These are phyloP conservation scores for Drosophila sturtevanti DNA, from an alignment of 1,140 invertebrate species.

Conservation along the genomic window DNA sequence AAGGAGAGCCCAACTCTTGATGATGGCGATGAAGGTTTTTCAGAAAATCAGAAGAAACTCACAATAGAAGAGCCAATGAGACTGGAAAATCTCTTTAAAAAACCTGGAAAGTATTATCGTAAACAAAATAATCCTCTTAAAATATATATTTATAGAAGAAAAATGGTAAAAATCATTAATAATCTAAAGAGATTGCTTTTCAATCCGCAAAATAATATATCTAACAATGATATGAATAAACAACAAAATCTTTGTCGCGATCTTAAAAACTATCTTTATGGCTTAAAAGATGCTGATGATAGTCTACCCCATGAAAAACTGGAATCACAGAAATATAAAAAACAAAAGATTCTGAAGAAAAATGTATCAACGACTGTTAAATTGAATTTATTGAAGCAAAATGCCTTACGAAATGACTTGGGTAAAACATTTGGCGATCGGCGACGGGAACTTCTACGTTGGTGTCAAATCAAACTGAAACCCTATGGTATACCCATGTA, in stretches of 20 bases:
- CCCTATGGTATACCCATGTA: conserved; percentile 63
- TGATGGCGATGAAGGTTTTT: no score
- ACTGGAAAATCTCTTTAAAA: no score
- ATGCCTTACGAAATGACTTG: not conserved
- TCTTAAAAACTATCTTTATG: not conserved
- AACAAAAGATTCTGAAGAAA: not conserved
- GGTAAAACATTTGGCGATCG: conserved; percentile 51
- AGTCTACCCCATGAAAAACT: not conserved
- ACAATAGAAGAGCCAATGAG: no score
- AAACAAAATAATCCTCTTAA: not conserved
- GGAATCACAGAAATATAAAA: not conserved
- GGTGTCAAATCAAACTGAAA: conserved; percentile 55
- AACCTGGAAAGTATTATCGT: not conserved
- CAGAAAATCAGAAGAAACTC: no score
- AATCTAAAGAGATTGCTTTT: not conserved
- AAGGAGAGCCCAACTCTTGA: no score
- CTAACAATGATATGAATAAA: not conserved
- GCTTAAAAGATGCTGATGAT: not conserved
- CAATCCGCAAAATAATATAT: not conserved
- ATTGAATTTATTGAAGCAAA: not conserved
- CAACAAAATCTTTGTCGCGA: not conserved
- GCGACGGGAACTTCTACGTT: conserved; percentile 25
- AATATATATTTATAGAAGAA: not conserved
- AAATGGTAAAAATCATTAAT: not conserved
- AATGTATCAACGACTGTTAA: not conserved